A percentile compares a stretch with the other conserved stretches of the same genome.
Conservation (phyloP, 1,140 invertebrate genomes). For the Drosophila littoralis region DNA sequence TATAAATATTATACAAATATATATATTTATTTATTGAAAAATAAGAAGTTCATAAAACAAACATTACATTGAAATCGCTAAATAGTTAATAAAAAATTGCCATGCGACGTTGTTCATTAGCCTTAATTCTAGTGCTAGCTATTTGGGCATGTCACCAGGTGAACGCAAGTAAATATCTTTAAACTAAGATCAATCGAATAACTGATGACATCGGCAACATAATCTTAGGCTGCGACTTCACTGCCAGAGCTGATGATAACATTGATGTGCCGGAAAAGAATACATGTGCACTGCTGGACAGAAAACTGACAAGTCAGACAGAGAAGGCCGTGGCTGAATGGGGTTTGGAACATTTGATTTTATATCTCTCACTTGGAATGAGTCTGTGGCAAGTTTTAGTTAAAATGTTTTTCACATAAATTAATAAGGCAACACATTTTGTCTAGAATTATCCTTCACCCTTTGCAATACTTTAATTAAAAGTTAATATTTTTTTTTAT, state of each 20-base stretch:
- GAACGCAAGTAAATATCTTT: neutral
- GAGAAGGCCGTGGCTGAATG: too few species aligned
- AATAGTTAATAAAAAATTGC: neutral
- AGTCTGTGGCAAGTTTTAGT: too few species aligned
- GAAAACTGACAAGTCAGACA: too few species aligned
- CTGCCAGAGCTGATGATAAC: neutral
- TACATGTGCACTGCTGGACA: neutral
- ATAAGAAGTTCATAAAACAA: neutral
- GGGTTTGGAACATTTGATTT: neutral
- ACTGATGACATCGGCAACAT: neutral
- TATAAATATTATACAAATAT: too few species aligned
- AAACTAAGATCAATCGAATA: neutral
- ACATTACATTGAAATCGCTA: neutral
- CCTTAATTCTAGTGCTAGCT: neutral
- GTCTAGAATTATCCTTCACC: too few species aligned
- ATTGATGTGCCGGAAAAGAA: neutral
- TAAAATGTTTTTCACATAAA: neutral
- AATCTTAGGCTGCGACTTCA: neutral
- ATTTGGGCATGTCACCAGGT: neutral
- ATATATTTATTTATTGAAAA: too few species aligned
- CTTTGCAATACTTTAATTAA: too few species aligned
- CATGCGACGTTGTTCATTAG: neutral
- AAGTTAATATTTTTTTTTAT: too few species aligned
- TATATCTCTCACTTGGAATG: neutral
- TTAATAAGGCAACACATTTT: neutral